Conservation (phyloP, 2,888 invertebrate genomes). For the Crepidodera aurea region DNA sequence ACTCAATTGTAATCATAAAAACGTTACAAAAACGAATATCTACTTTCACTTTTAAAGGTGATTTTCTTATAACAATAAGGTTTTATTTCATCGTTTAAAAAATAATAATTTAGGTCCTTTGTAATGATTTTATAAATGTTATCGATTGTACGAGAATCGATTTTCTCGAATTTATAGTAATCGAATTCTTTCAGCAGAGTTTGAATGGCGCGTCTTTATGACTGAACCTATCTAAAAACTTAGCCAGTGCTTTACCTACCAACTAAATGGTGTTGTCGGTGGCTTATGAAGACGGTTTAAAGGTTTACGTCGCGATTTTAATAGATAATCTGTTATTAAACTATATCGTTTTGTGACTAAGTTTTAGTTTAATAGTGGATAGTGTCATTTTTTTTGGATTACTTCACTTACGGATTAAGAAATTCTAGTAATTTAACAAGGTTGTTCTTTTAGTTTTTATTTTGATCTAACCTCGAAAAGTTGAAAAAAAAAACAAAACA, state of each 20-base stretch:
- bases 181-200: constrained; percentile 14
- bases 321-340: neutral
- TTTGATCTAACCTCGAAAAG: too few species aligned
- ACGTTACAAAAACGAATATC: too few species aligned
- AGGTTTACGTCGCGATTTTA: constrained; percentile 33
- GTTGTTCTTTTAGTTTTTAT: too few species aligned
- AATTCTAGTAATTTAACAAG: neutral
- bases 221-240: constrained; percentile 33
- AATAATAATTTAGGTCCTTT: too few species aligned
- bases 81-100: too few species aligned
- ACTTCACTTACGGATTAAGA: neutral
- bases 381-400: constrained; percentile 9
- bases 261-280: constrained; percentile 46
- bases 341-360: constrained; percentile 7
- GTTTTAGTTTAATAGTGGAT: neutral
- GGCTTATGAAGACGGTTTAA: constrained; percentile 41
- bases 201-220: constrained; percentile 50
- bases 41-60: too few species aligned
- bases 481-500: too few species aligned
- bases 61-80: too few species aligned
- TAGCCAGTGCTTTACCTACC: constrained; percentile 50
- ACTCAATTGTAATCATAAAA: too few species aligned
- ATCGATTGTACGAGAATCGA: constrained; percentile 2
- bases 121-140: neutral
- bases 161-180: neutral